Evolutionary conservation across 2,888 invertebrate species (phyloP).

Genomic region (Pseudococcus jackbeardsleyi): DNA sequence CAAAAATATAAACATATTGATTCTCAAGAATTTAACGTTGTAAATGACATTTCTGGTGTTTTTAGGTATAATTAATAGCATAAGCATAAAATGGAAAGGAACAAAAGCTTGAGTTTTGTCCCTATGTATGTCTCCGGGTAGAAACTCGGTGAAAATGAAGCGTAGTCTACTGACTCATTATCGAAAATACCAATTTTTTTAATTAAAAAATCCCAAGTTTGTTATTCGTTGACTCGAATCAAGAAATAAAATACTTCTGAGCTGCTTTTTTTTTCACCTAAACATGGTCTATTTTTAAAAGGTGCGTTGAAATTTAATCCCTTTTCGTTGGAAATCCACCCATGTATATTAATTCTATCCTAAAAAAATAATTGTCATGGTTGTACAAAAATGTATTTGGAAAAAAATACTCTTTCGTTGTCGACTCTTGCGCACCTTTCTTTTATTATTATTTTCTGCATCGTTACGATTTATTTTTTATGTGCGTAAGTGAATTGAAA

Average conservation of each 20-base stretch:
- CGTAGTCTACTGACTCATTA: neutral
- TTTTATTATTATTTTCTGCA: too few relatives aligned
- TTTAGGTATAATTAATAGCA: neutral
- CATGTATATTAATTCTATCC: neutral
- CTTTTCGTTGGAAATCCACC: neutral
- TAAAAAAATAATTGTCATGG: neutral
- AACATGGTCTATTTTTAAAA: neutral
- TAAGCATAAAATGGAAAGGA: neutral
- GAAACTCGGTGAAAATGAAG: too few relatives aligned
- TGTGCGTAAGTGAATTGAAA: too few relatives aligned
- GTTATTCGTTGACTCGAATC: neutral
- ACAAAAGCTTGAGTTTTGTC: neutral
- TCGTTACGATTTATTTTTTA: too few relatives aligned
- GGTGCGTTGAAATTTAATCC: neutral
- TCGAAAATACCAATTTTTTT: neutral
- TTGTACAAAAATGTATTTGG: neutral
- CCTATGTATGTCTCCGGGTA: too few relatives aligned
- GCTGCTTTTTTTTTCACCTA: neutral
- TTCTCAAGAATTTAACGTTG: too few relatives aligned
- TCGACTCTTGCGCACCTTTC: neutral
- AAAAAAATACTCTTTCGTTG: neutral
- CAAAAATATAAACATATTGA: too few relatives aligned
- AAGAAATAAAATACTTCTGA: slow-evolving; percentile 25
- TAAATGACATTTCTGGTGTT: neutral
- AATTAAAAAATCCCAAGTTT: neutral